A percentile compares a stretch with the other conserved stretches of the same genome.
These are phyloP conservation scores for Dolichallabes microphthalmus DNA, from an alignment of 2,113 vertebrate genomes.

Conservation along the genomic window DNA sequence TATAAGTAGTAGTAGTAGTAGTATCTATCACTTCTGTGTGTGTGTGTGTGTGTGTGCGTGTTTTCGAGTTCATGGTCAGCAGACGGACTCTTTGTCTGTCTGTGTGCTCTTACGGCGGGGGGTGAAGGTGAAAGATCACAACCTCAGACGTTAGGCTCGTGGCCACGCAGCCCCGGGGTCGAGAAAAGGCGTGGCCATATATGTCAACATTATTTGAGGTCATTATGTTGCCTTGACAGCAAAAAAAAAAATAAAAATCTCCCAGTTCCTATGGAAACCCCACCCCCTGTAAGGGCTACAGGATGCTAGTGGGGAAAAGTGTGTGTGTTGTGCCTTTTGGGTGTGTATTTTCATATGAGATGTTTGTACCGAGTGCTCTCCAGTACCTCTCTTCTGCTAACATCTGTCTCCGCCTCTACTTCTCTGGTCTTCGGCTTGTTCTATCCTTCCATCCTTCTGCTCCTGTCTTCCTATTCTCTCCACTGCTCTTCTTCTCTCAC, in stretches of 20 bases:
- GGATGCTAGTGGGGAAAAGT: slow-evolving; percentile 1
- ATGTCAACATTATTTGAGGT: slow-evolving; percentile 42
- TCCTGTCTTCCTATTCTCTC: not conserved
- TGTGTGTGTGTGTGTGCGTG: slow-evolving; percentile 8
- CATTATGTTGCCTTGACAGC: slow-evolving; percentile 42
- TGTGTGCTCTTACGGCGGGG: slow-evolving; percentile 36
- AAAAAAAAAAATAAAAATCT: slow-evolving; percentile 29
- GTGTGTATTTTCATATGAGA: not conserved
- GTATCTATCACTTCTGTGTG: not conserved
- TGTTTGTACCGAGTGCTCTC: not conserved
- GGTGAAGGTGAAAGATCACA: slow-evolving; percentile 52
- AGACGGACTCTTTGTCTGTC: slow-evolving; percentile 42
- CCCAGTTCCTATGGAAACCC: slow-evolving; percentile 38
- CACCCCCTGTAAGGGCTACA: slow-evolving; percentile 22
- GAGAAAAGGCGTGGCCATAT: slow-evolving; percentile 13
- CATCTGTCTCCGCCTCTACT: not conserved
- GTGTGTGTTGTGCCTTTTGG: slow-evolving; percentile 4
- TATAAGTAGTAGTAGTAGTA: not conserved
- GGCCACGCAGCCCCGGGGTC: slow-evolving; percentile 11
- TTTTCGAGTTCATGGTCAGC: slow-evolving; percentile 51
- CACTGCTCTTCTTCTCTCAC: no score
- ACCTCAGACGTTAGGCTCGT: slow-evolving; percentile 44
- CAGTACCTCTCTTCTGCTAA: not conserved
- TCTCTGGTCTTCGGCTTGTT: not conserved
- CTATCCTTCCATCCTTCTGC: not conserved